These are phyloP conservation scores for Sebastes kiyomatsui DNA, from an alignment of 2,797 vertebrate genomes.

Conservation along the genomic window DNA sequence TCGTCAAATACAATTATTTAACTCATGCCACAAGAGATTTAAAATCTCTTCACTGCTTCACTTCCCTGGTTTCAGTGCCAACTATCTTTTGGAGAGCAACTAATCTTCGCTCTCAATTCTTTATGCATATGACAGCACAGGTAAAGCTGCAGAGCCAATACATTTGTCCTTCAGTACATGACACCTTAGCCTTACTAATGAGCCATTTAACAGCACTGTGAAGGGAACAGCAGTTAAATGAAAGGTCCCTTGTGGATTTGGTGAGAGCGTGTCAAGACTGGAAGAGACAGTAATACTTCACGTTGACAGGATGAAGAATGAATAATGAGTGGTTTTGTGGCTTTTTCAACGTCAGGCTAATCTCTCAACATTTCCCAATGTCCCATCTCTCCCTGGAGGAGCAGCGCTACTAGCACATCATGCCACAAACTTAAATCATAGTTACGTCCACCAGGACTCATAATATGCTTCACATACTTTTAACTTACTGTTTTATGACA, in stretches of 20 bases:
- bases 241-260: slow-evolving; percentile 67
- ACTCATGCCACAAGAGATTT: slow-evolving; percentile 19
- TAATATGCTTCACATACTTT: slow-evolving; percentile 23
- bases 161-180: slow-evolving; percentile 74
- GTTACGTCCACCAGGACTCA: slow-evolving; percentile 25
- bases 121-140: slow-evolving; percentile 50
- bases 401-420: slow-evolving; percentile 6
- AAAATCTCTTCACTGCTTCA: slow-evolving; percentile 23
- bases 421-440: slow-evolving; percentile 51
- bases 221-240: slow-evolving; percentile 67
- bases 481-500: not conserved
- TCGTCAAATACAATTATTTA: slow-evolving; percentile 17
- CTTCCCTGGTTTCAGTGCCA: slow-evolving; percentile 9
- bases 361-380: slow-evolving; percentile 56
- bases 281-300: slow-evolving; percentile 73
- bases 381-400: slow-evolving; percentile 32
- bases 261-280: slow-evolving; percentile 68
- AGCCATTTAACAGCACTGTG: slow-evolving; percentile 71
- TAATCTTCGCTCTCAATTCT: slow-evolving; percentile 43
- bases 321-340: slow-evolving; percentile 68
- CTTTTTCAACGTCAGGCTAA: slow-evolving; percentile 65
- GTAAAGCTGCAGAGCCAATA: slow-evolving; percentile 65
- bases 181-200: slow-evolving; percentile 74
- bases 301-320: slow-evolving; percentile 76
- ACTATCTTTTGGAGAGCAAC: slow-evolving; percentile 1